phyloP scores from a whole-genome alignment of 2,797 vertebrate genomes.

The Chloroceryle inda region DNA sequence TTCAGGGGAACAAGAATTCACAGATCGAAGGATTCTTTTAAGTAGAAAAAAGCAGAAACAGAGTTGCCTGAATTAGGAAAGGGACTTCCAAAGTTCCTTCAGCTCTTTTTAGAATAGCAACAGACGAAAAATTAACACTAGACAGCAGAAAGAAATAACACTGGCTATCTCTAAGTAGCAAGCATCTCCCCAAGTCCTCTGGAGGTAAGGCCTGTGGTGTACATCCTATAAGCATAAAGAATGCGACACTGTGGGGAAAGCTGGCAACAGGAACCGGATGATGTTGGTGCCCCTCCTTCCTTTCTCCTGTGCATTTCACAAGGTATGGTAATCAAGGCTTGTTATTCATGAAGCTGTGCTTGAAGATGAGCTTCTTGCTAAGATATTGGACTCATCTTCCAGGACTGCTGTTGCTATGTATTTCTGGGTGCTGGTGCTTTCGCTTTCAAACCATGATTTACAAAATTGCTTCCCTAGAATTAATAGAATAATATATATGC shows the following conservation, averaged over 20 bases:
- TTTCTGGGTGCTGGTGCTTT: not conserved
- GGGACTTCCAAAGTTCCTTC: not conserved
- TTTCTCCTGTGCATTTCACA: not conserved
- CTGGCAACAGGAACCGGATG: not conserved
- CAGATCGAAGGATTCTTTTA: not conserved
- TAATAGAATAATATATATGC: conserved; percentile 61
- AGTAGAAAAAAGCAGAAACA: not conserved
- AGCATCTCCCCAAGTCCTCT: not conserved
- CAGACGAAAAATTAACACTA: not conserved
- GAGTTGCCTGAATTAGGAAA: not conserved
- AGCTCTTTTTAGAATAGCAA: not conserved
- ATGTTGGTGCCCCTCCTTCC: not conserved
- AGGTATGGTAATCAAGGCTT: not conserved
- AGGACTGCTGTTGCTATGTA: not conserved
- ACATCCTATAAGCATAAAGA: not conserved
- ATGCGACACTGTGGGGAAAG: not conserved
- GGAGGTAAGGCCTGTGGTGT: not conserved
- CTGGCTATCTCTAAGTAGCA: not conserved
- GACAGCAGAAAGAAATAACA: not conserved
- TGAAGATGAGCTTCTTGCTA: not conserved
- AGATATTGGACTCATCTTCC: not conserved
- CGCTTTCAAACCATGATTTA: conserved; percentile 13
- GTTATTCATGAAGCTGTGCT: conserved; percentile 2
- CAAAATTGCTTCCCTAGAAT: conserved; percentile 44
- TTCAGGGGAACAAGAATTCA: not conserved